Evolutionary conservation across 1,140 invertebrate species (phyloP), one percentile per base, ranked within the genome.

Genomic region (Zaprionus taronus): DNA sequence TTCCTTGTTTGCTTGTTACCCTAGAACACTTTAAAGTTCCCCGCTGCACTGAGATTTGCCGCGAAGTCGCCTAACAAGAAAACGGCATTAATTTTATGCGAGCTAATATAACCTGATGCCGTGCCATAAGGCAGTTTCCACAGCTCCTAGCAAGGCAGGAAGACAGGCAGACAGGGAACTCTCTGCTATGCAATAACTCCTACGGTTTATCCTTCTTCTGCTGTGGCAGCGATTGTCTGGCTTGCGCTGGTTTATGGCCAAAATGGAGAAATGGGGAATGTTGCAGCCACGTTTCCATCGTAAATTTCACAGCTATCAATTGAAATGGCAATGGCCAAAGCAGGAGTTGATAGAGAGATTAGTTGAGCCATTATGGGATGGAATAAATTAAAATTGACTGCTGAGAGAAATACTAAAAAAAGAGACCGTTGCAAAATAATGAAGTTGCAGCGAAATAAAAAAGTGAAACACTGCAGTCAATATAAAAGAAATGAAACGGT

Each of bases 71-170:
- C 67, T 17, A 47, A 75, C 72, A 75, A 75, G 72, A 15, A 75
- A 71, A 71, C 34, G 63, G 53, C 72, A 75, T 71, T 75, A 75
- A 38, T 36, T n/a, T 56, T 62, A 64, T 75, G 72, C 20, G 17
- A 75, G 71, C 15, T 63, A 34, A 67, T 66, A 61, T 41, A 56
- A 61, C 6, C 62, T 36, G 67, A 47, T 7, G 28, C 15, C 36
- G 55, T 57, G 28, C 15, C 36, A 61, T 57, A 65, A 44, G 31
- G 55, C 47, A 38, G 57, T 62, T 57, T n/a, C 20, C 20, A 22
- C 1, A 49, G 47, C 47, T 24, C 20, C 47, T 5, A 12, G 1
- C 5, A 22, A 47, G 17, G 2, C n/a, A 49, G 47, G 38, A 15
- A 5, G 2, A 2, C 26, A 7, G 36, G 41, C 41, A 7, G 36